Evolutionary conservation across 2,888 invertebrate species (phyloP).

Genomic region (Caenorhabditis panamensis): DNA sequence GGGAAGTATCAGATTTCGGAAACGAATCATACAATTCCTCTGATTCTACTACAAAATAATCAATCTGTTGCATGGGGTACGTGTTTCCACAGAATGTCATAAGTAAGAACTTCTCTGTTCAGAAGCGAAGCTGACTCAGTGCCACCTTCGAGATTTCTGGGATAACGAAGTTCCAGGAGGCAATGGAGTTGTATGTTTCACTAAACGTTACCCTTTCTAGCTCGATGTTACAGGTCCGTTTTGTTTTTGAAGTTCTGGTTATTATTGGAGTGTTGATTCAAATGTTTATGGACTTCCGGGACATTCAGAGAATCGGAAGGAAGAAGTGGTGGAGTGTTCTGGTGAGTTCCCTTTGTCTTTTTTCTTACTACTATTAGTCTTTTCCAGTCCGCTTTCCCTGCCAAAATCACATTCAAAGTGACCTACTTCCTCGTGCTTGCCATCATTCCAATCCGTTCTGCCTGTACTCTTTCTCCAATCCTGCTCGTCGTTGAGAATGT

Average conservation of each 20-base stretch:
- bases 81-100: constrained; percentile 59
- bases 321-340: constrained; percentile 87
- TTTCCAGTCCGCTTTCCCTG: constrained; percentile 83
- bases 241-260: constrained; percentile 71
- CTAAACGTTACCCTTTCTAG: neutral
- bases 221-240: constrained; percentile 68
- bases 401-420: constrained; percentile 93
- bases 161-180: constrained; percentile 40
- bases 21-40: constrained; percentile 69
- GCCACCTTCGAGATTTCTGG: constrained; percentile 59
- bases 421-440: constrained; percentile 92
- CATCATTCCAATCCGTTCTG: constrained; percentile 88
- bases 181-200: constrained; percentile 43
- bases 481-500: constrained; percentile 69
- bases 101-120: neutral
- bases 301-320: constrained; percentile 75
- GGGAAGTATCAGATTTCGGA: constrained; percentile 68
- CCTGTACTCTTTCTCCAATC: constrained; percentile 53
- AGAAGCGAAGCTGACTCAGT: constrained; percentile 45
- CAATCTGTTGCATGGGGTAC: constrained; percentile 56
- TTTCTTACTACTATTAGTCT: constrained; percentile 64
- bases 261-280: constrained; percentile 71
- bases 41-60: constrained; percentile 70
- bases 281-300: constrained; percentile 71
- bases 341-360: constrained; percentile 63